phyloP scores from a whole-genome alignment of 2,113 vertebrate genomes.

The Nothocercus julius region DNA sequence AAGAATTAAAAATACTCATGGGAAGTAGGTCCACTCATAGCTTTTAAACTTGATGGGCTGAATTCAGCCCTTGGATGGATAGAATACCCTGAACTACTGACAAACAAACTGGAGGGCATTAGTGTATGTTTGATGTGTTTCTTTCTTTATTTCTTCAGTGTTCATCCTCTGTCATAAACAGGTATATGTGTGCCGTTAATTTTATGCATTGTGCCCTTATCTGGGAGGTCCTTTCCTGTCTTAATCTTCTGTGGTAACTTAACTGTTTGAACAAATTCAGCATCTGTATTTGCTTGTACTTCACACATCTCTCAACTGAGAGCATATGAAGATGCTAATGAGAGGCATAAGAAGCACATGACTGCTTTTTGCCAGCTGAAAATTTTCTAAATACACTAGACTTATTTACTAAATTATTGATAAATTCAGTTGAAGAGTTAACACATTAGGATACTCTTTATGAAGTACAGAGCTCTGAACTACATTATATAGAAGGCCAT shows the following conservation, averaged over 20 bases:
- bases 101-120: neutral
- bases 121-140: neutral
- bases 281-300: neutral
- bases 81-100: neutral
- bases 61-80: neutral
- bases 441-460: neutral
- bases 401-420: neutral
- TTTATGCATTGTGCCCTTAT: neutral
- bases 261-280: neutral
- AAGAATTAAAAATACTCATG: neutral
- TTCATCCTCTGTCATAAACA: neutral
- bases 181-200: fast-evolving
- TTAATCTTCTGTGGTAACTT: neutral
- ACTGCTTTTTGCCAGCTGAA: neutral
- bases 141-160: neutral
- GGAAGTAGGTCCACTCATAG: neutral
- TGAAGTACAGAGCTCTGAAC: neutral
- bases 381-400: neutral
- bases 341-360: neutral
- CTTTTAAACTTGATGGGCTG: neutral
- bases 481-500: neutral
- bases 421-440: neutral
- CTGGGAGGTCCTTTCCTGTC: neutral
- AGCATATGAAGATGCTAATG: neutral
- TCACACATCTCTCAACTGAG: neutral